These are phyloP conservation scores for Hoplodrina ambigua DNA, from an alignment of 2,888 invertebrate species.

Conservation along the genomic window DNA sequence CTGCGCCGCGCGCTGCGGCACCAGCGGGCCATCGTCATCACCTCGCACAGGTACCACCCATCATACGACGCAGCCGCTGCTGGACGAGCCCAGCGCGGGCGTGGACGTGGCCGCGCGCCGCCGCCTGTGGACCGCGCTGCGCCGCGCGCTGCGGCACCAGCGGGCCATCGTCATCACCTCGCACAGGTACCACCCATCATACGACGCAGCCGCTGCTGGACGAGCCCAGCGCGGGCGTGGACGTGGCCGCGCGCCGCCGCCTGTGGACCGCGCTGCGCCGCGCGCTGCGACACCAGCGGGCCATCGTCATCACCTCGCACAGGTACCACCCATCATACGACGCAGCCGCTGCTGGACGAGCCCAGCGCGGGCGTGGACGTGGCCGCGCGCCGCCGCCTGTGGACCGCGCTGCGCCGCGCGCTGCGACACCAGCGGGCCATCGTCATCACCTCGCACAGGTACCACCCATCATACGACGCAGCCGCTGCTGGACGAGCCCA, in stretches of 20 bases:
- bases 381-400: constrained; percentile 91
- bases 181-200: constrained; percentile 40
- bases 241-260: constrained; percentile 92
- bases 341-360: constrained; percentile 93
- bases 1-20: constrained; percentile 85
- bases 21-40: constrained; percentile 90
- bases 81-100: constrained; percentile 94
- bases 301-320: constrained; percentile 89
- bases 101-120: constrained; percentile 93
- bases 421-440: constrained; percentile 87
- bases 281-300: constrained; percentile 83
- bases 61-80: constrained; percentile 92
- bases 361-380: constrained; percentile 94
- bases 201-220: constrained; percentile 93
- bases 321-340: constrained; percentile 32
- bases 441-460: constrained; percentile 82
- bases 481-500: too few relatives aligned
- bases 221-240: constrained; percentile 94
- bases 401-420: constrained; percentile 90
- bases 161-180: constrained; percentile 90
- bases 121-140: constrained; percentile 92
- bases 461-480: background rate
- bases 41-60: constrained; percentile 44
- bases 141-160: constrained; percentile 80
- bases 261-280: constrained; percentile 91